These are phyloP conservation scores for Apostichopus leukothele DNA, from an alignment of 53 echinoderm and acorn worm species.

Conservation along the genomic window DNA sequence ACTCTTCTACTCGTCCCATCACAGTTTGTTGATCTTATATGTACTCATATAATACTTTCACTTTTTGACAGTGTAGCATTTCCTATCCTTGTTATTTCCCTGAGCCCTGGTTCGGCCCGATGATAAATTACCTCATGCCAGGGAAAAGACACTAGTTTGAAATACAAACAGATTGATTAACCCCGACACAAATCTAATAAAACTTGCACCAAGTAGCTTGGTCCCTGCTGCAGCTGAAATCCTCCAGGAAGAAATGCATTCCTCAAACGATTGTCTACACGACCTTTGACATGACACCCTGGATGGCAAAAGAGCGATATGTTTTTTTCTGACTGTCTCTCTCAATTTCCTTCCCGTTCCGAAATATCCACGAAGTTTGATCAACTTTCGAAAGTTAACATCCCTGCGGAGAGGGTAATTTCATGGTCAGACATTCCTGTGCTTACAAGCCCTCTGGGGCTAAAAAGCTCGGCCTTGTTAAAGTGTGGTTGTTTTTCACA, in stretches of 20 bases:
- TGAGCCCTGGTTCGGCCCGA: too few species aligned
- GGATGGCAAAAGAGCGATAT: background rate
- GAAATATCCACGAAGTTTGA: background rate
- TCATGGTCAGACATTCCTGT: background rate
- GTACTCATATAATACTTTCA: too few species aligned
- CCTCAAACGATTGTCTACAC: background rate
- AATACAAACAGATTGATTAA: background rate
- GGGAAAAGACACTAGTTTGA: background rate
- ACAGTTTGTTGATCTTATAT: too few species aligned
- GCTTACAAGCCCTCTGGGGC: background rate
- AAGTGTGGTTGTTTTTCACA: constrained; percentile 32
- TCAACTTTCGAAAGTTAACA: background rate
- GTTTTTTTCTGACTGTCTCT: background rate
- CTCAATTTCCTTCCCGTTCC: constrained; percentile 5
- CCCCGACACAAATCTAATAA: constrained; percentile 28
- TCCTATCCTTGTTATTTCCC: too few species aligned
- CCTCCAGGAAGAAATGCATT: background rate
- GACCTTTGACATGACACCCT: constrained; percentile 13
- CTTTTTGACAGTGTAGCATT: too few species aligned
- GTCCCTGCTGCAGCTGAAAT: background rate
- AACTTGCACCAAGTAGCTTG: background rate
- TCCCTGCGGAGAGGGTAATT: constrained; percentile 22
- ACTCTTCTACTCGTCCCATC: too few species aligned
- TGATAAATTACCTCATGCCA: background rate
- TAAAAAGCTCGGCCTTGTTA: background rate